A percentile compares a stretch with the other conserved stretches of the same genome.
These are phyloP conservation scores for Leptopilina boulardi DNA, from an alignment of 1,140 invertebrate species.

Conservation along the genomic window DNA sequence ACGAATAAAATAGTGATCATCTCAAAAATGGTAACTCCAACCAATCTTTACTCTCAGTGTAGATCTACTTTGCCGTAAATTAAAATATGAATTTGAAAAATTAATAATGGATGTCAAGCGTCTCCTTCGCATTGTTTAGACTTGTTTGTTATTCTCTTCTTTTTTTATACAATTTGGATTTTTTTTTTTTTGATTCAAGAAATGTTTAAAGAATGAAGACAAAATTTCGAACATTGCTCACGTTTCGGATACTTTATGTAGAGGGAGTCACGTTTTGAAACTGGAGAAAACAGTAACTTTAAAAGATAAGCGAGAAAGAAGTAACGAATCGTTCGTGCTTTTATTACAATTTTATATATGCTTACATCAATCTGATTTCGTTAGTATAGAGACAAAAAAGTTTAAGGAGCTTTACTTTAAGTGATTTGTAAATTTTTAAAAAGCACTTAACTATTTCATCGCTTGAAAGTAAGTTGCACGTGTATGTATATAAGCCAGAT, in stretches of 20 bases:
- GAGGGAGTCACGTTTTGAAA: slow-evolving; percentile 14
- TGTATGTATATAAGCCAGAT: too few relatives aligned
- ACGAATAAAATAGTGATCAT: too few relatives aligned
- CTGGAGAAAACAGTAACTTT: neutral
- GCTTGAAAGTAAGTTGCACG: neutral
- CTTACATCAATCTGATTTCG: slow-evolving; percentile 6
- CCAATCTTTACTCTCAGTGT: too few relatives aligned
- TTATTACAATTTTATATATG: neutral
- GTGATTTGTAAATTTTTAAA: neutral
- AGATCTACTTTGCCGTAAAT: too few relatives aligned
- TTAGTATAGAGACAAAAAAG: neutral
- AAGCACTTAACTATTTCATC: neutral
- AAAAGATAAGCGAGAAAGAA: slow-evolving; percentile 29
- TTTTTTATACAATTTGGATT: too few relatives aligned
- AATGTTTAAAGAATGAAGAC: neutral
- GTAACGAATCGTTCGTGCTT: slow-evolving; percentile 23
- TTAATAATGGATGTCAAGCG: too few relatives aligned
- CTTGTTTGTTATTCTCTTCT: too few relatives aligned
- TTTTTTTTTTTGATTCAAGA: neutral
- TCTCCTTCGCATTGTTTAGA: too few relatives aligned
- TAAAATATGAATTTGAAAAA: too few relatives aligned
- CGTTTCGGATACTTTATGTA: neutral
- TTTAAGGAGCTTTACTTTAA: neutral
- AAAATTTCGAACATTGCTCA: slow-evolving; percentile 7
- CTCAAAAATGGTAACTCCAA: too few relatives aligned